phyloP scores from a whole-genome alignment of 2,888 invertebrate species.

The Drosophila mettleri region DNA sequence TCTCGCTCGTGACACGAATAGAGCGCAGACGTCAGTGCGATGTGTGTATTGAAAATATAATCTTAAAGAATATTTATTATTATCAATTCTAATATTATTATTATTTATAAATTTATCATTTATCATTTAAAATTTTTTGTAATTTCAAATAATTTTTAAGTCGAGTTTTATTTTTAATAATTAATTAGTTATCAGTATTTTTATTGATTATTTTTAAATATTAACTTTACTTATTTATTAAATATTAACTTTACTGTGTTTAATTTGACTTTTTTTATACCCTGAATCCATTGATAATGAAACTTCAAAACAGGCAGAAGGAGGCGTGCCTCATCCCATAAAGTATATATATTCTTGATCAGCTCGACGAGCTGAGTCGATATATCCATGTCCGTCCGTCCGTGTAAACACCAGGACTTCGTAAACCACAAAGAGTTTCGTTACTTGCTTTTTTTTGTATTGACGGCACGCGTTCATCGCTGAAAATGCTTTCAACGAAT shows the following conservation, averaged over 20 bases:
- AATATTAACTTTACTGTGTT: no score
- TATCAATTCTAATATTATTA: background rate
- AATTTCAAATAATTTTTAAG: no score
- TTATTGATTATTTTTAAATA: background rate
- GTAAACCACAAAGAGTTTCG: no score
- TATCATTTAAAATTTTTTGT: background rate
- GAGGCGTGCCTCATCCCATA: no score
- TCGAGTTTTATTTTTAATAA: background rate
- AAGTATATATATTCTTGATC: no score
- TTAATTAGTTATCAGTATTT: background rate
- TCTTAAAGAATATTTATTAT: background rate
- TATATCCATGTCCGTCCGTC: no score
- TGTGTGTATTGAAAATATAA: background rate
- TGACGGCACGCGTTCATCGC: background rate
- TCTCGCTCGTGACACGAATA: background rate
- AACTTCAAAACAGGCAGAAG: no score
- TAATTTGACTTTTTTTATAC: background rate
- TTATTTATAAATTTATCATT: background rate
- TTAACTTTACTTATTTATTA: background rate
- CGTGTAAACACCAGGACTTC: no score
- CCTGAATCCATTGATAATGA: no score
- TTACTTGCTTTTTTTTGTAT: background rate
- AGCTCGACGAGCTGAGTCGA: no score
- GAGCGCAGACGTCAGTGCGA: background rate
- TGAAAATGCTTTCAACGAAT: constrained; percentile 16